Conservation (phyloP, 1,140 invertebrate genomes). For the Bombus sibiricus region DNA sequence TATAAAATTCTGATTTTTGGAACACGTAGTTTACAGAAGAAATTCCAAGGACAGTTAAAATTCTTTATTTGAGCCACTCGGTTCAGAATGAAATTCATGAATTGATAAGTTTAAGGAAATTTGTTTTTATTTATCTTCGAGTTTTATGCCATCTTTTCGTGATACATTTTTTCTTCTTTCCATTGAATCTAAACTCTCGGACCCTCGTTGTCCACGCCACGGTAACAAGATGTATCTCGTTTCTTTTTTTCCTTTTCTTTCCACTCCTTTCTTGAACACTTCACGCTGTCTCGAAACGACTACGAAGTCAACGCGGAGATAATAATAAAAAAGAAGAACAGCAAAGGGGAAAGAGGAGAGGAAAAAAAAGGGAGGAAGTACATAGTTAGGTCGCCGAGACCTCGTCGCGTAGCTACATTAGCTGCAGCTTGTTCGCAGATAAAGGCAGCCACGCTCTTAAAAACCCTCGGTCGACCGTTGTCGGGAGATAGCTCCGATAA, state of each 20-base stretch:
- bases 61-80: no score
- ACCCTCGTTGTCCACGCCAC: background rate
- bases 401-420: slow-evolving; percentile 73
- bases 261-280: slow-evolving; percentile 17
- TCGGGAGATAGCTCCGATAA: slow-evolving; percentile 77
- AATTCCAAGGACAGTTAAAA: no score
- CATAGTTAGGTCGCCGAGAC: slow-evolving; percentile 37
- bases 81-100: no score
- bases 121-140: no score
- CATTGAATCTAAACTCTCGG: background rate
- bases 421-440: slow-evolving; percentile 76
- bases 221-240: slow-evolving; percentile 41
- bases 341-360: background rate
- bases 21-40: background rate
- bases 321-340: slow-evolving; percentile 34
- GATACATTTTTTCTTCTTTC: background rate
- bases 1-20: background rate
- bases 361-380: background rate
- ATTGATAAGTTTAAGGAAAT: no score
- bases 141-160: no score
- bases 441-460: slow-evolving; percentile 74
- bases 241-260: background rate
- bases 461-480: slow-evolving; percentile 68
- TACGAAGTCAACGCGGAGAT: slow-evolving; percentile 30
- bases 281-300: slow-evolving; percentile 23